Evolutionary conservation across 2,797 vertebrate species (phyloP), one percentile per base, ranked within the genome.

Genomic region (Cephalopachus bancanus): DNA sequence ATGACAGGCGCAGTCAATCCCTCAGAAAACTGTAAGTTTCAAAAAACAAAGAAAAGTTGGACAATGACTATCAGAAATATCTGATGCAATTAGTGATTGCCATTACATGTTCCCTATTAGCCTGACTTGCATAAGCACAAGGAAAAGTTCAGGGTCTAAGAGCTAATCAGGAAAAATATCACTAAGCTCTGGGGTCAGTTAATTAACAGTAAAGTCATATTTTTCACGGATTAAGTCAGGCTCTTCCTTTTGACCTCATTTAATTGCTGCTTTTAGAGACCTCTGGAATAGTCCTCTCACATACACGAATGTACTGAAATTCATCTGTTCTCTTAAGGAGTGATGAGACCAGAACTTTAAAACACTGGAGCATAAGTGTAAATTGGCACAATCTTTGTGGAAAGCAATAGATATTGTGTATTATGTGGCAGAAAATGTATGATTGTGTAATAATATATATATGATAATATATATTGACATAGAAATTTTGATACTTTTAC

Each of bases 131-230:
- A 90, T 92, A 90, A 83, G 95, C 93, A 87, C 81, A 83, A 88
- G 87, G 67, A 96, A 97, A 96, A 97, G 96, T 97, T 97, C 97
- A 95, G 96, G 59, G 91, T 96, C 96, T 94, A 88, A 97, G 93
- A 96, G 93, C 96, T 97, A 98, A 98, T 97, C 96, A 95, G 93
- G 81, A 98, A 97, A 98, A 98, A 98, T 97, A 97, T 97, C 97
- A 96, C 92, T 97, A 97, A 97, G 96, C 97, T 94, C 96, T 95
- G 86, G 84, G 97, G 97, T 97, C 97, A 97, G 96, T 97, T 97
- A 98, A 98, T 97, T 98, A 98, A 97, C 96, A 97, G 97, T 83
- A 92, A 97, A 97, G 97, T 97, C 96, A 96, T 97, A 97, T 97
- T 97, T 98, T 98, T 97, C 93, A 97, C 51, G 10, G 93, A 96